Evolutionary conservation across 2,888 invertebrate species (phyloP).

Genomic region (Andrena marginata): DNA sequence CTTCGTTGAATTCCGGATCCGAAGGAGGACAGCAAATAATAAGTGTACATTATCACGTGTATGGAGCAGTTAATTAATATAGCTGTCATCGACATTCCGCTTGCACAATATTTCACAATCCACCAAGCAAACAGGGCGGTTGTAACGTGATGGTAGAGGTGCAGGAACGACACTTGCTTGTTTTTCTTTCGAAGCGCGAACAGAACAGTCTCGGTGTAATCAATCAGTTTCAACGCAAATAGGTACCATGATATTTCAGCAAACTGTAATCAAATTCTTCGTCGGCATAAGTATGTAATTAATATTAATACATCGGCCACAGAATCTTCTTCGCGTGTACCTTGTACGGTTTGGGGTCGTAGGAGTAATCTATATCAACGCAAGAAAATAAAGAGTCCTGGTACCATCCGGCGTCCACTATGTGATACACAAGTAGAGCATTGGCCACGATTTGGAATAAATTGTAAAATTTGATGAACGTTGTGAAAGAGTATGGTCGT

Average conservation of each 20-base stretch:
- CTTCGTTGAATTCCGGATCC: constrained; percentile 76
- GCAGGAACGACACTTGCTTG: constrained; percentile 86
- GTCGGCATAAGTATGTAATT: too few species aligned
- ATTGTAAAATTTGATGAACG: constrained; percentile 91
- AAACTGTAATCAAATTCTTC: constrained; percentile 68
- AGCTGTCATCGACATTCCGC: constrained; percentile 88
- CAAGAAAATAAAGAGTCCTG: background rate
- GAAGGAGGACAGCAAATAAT: constrained; percentile 88
- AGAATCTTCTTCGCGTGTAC: background rate
- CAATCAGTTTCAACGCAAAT: constrained; percentile 88
- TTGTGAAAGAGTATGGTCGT: constrained; percentile 89
- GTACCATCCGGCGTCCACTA: constrained; percentile 77
- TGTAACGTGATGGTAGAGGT: constrained; percentile 88
- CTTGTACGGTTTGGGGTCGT: background rate
- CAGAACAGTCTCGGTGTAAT: constrained; percentile 89
- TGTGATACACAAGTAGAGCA: constrained; percentile 87
- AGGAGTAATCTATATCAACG: background rate
- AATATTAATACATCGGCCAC: too few species aligned
- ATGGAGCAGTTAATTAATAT: constrained; percentile 88
- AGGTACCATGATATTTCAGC: constrained; percentile 86
- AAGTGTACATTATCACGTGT: constrained; percentile 91
- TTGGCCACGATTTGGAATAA: constrained; percentile 88
- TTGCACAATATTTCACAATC: constrained; percentile 87
- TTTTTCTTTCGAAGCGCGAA: constrained; percentile 90
- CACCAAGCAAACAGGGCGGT: constrained; percentile 87